A percentile compares a stretch with the other conserved stretches of the same genome.
Evolutionary conservation across 2,888 invertebrate species (phyloP).

Genomic region (Cremastobaeus sp.): DNA sequence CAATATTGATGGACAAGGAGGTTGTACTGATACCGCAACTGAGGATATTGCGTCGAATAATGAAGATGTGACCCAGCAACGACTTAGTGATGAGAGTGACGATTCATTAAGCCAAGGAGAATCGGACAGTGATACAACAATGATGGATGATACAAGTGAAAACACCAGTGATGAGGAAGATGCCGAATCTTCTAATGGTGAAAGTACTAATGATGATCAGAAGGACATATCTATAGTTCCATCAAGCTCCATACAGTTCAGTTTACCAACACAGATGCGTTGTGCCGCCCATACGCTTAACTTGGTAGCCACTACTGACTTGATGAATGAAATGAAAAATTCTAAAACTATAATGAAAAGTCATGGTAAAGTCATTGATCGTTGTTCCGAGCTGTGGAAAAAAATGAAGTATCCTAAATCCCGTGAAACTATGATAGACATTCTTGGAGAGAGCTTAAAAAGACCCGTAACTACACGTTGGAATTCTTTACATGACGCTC

Average conservation of each 20-base stretch:
- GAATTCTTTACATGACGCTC: slow-evolving; percentile 4
- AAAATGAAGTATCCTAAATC: slow-evolving; percentile 6
- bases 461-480: slow-evolving; percentile 2
- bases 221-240: background rate
- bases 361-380: background rate
- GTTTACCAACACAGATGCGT: slow-evolving; percentile 5
- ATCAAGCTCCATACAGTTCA: background rate
- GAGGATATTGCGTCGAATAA: too few relatives aligned
- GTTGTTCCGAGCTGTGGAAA: slow-evolving; percentile 11
- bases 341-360: background rate
- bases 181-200: too few relatives aligned
- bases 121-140: too few relatives aligned
- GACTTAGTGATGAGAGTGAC: too few relatives aligned
- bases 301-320: slow-evolving; percentile 1
- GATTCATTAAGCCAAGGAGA: too few relatives aligned
- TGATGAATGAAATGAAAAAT: background rate
- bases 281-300: slow-evolving; percentile 14
- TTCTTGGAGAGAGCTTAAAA: background rate
- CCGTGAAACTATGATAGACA: background rate
- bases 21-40: too few relatives aligned
- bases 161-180: too few relatives aligned
- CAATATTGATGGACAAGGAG: too few relatives aligned
- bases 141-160: too few relatives aligned
- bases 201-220: too few relatives aligned
- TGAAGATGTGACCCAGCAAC: too few relatives aligned